phyloP scores from a whole-genome alignment of 2,797 vertebrate species.

The Poecilia velifera region DNA sequence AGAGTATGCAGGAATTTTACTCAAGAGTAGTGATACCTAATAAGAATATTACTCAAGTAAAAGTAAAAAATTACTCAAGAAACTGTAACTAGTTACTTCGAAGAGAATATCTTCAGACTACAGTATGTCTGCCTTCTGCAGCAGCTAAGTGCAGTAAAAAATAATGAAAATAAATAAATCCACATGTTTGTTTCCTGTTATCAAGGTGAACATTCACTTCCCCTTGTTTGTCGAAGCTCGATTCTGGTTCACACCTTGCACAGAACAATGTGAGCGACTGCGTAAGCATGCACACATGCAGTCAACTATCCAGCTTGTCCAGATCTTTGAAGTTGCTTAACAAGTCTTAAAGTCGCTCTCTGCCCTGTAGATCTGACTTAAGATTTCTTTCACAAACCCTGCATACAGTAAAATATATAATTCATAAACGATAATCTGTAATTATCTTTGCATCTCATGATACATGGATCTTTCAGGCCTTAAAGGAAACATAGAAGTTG shows the following conservation, averaged over 20 bases:
- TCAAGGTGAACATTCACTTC: no score
- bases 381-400: neutral
- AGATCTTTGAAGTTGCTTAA: constrained; percentile 1
- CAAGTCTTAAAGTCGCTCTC: neutral
- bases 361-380: neutral
- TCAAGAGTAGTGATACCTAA: no score
- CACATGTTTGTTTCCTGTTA: no score
- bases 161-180: no score
- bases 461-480: neutral
- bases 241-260: neutral
- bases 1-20: no score
- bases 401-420: neutral
- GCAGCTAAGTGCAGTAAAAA: no score
- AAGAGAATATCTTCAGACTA: no score
- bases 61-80: no score
- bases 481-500: neutral
- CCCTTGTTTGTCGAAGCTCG: neutral
- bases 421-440: no score
- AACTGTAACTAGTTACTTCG: no score
- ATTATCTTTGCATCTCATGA: neutral
- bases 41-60: no score
- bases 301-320: constrained; percentile 2
- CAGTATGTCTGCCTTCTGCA: no score
- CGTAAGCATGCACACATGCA: neutral
- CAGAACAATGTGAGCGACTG: neutral